phyloP scores from a whole-genome alignment of 2,888 invertebrate species.

The Morpho helenor region DNA sequence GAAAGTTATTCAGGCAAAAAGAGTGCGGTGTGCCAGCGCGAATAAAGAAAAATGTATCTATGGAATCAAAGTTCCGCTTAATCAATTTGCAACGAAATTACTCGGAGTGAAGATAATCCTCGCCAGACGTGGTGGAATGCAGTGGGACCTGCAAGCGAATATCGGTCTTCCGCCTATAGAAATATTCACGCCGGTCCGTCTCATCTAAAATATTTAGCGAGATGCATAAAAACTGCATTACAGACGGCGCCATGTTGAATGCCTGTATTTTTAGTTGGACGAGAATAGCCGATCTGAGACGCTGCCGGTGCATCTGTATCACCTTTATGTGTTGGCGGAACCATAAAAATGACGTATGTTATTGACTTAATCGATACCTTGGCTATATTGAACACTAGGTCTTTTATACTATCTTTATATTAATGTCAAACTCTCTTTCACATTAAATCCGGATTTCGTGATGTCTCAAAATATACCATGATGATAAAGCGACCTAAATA shows the following conservation, averaged over 20 bases:
- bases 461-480: no score
- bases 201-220: conserved; percentile 42
- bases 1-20: conserved; percentile 26
- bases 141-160: conserved; percentile 16
- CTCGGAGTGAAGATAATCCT: conserved; percentile 31
- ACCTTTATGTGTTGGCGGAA: conserved; percentile 27
- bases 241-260: conserved; percentile 42
- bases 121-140: conserved; percentile 34
- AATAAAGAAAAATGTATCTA: conserved; percentile 31
- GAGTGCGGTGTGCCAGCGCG: conserved; percentile 15
- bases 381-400: background rate
- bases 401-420: no score
- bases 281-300: conserved; percentile 59
- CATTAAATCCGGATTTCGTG: no score
- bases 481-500: background rate
- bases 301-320: conserved; percentile 48
- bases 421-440: no score
- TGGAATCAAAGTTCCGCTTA: conserved; percentile 35
- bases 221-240: conserved; percentile 67
- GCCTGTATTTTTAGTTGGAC: conserved; percentile 60
- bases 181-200: conserved; percentile 14
- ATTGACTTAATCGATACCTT: background rate
- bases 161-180: conserved; percentile 14
- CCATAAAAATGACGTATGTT: background rate
- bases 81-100: conserved; percentile 36